Conservation (phyloP, 2,113 vertebrate species). For the Arizona elegans region DNA sequence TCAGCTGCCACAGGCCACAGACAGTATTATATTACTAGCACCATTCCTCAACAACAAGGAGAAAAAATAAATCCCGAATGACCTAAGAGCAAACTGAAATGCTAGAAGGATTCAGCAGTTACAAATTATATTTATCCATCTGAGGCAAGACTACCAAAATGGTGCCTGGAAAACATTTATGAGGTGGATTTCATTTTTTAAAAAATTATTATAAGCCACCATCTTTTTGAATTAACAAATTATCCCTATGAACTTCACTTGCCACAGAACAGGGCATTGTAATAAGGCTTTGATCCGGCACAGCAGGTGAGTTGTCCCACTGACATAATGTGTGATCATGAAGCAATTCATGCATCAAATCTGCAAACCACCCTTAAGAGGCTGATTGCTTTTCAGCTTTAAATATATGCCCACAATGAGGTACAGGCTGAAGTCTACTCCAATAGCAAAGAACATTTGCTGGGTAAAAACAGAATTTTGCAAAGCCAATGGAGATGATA, state of each 20-base stretch:
- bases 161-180: neutral
- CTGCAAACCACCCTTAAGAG: conserved; percentile 2
- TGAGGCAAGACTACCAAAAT: neutral
- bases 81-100: conserved; percentile 16
- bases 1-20: conserved; percentile 53
- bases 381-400: neutral
- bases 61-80: neutral
- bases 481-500: neutral
- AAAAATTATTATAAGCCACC: neutral
- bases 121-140: neutral
- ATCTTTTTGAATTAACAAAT: conserved; percentile 11
- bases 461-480: neutral
- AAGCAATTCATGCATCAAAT: conserved; percentile 16
- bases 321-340: conserved; percentile 1
- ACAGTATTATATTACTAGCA: conserved; percentile 34
- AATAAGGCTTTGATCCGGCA: neutral
- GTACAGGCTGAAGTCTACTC: neutral
- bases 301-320: conserved; percentile 4
- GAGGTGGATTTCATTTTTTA: neutral
- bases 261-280: neutral
- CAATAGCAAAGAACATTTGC: neutral
- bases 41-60: conserved; percentile 7
- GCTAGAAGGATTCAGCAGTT: neutral
- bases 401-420: neutral
- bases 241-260: neutral